Percentiles rank a stretch among this genome's conserved stretches.
phyloP scores from a whole-genome alignment of 2,888 invertebrate species.

The Prosapia bicincta region DNA sequence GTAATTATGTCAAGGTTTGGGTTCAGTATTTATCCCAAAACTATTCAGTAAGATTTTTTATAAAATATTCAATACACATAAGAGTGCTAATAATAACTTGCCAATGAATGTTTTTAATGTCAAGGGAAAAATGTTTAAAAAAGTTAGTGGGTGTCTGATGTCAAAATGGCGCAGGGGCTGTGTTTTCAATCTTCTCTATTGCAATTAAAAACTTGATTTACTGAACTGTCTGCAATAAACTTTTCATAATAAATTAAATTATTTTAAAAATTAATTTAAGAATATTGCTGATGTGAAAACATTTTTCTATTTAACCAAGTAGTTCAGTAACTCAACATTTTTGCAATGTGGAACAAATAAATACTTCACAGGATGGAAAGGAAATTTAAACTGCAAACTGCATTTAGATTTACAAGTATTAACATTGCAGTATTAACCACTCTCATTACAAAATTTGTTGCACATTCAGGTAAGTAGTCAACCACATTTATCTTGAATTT shows the following conservation, averaged over 20 bases:
- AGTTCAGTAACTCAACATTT: neutral
- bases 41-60: too few species aligned
- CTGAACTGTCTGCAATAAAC: neutral
- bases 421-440: neutral
- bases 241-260: neutral
- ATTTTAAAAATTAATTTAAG: neutral
- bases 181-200: neutral
- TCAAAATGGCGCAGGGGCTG: neutral
- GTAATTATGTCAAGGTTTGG: too few species aligned
- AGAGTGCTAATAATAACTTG: too few species aligned
- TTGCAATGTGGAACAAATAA: neutral
- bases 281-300: neutral
- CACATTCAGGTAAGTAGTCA: neutral
- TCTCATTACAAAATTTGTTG: neutral
- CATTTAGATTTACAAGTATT: neutral
- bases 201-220: neutral
- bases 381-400: neutral
- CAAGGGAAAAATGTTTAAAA: too few species aligned
- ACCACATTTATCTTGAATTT: too few species aligned
- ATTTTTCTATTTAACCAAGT: neutral
- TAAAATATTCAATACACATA: too few species aligned
- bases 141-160: neutral
- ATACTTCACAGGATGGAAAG: neutral
- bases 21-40: too few species aligned
- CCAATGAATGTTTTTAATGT: too few species aligned